Evolutionary conservation across 2,797 vertebrate species (phyloP), one percentile per base, ranked within the genome.

Genomic region (Etheostoma nigrum): DNA sequence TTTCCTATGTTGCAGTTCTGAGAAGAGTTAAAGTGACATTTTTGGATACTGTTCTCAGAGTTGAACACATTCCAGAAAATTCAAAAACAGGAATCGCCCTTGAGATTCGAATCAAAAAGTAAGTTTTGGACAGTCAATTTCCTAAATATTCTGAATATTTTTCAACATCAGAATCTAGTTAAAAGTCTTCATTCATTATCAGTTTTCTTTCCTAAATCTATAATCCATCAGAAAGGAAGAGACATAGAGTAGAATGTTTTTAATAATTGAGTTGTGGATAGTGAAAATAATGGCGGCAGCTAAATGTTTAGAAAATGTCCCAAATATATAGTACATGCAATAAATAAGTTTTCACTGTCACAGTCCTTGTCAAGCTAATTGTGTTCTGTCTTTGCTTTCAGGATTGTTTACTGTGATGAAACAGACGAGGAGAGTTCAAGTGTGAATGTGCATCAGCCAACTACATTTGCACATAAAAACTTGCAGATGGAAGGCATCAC

Each of bases 11-110:
- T 92, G 30, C 93, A 99, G 98, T 99, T 90, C 89, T 99, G 81
- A 96, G 98, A 95, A 96, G 98, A 95, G 98, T 99, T 52, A 97
- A 96, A 93, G 97, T 99, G 90, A 98, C 96, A 1, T 99, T 99
- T 94, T 88, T 99, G 94, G 96, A 99, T 82, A 99, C 97, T 36
- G 95, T 99, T 83, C 95, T 99, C 81, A 94, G 97, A 94, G 95
- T 99, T 57, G 97, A 99, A 92, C 97, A 99, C 53, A 94, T 98
- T 87, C 97, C 96, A 0, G 98, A 98, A 93, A 98, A 99, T 92
- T 99, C 97, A 71, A 99, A 99, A 96, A 98, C 96, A 82, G 98
- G 98, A 91, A 95, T 97, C 62, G 98, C 97, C 19, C 96, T 99
- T 84, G 98, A 99, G 94, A 95, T 99, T 86, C 94, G 96, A 90